These are phyloP conservation scores for Zosterops pallidus DNA, from an alignment of 2,113 vertebrate species.

Conservation along the genomic window DNA sequence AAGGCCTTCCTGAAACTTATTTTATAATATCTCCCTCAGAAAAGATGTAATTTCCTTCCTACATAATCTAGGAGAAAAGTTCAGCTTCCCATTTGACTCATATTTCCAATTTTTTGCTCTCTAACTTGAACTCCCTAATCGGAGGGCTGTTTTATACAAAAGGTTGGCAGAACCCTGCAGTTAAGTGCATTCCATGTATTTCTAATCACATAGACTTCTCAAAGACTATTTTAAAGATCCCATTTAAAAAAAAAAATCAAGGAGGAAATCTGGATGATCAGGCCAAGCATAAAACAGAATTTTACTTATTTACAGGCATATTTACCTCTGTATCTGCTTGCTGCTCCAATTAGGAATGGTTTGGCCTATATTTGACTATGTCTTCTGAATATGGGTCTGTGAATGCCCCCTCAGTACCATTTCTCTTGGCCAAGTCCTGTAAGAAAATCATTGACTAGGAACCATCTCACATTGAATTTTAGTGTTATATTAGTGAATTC, in stretches of 20 bases:
- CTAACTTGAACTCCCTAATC: background rate
- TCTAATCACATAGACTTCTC: background rate
- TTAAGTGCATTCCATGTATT: background rate
- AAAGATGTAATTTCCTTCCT: background rate
- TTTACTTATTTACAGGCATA: background rate
- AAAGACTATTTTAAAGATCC: background rate
- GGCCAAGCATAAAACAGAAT: background rate
- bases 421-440: background rate
- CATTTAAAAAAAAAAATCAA: background rate
- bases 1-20: background rate
- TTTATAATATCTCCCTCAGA: background rate
- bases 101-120: background rate
- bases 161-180: background rate
- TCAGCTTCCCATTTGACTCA: background rate
- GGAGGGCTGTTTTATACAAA: background rate
- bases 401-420: background rate
- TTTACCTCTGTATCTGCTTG: background rate
- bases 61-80: background rate
- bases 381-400: background rate
- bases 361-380: background rate
- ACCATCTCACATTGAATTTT: background rate
- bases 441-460: background rate
- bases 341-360: background rate
- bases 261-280: background rate
- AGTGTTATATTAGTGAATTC: background rate